Evolutionary conservation across 2,113 vertebrate species (phyloP).

Genomic region (Anoura caudifer): DNA sequence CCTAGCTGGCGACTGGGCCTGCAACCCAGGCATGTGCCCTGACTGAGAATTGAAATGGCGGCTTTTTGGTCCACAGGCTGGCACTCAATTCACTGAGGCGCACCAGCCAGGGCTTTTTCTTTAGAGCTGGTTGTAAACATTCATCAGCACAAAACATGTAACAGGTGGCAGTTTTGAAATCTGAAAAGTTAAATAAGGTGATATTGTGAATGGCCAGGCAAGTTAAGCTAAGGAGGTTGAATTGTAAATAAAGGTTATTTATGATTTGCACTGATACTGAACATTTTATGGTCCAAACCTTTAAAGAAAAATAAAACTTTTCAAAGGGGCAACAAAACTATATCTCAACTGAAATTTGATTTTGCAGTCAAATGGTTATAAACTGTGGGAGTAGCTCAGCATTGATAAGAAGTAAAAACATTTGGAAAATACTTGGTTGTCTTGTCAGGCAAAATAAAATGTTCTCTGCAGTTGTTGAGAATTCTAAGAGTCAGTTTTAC

Average conservation of each 20-base stretch:
- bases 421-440: constrained; percentile 24
- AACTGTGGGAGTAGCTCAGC: neutral
- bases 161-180: constrained; percentile 2
- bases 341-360: constrained; percentile 11
- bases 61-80: no score
- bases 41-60: no score
- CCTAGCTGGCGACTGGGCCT: no score
- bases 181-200: constrained; percentile 15
- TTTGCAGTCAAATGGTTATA: constrained; percentile 27
- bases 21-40: no score
- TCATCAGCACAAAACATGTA: neutral
- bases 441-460: constrained; percentile 43
- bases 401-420: neutral
- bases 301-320: constrained; percentile 1
- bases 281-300: neutral
- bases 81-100: no score
- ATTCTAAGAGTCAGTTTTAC: constrained; percentile 36
- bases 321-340: neutral
- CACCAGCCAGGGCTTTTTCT: neutral
- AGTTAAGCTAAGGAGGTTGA: neutral
- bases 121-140: neutral
- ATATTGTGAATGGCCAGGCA: neutral
- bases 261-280: neutral
- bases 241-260: constrained; percentile 17
- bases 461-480: constrained; percentile 23